These are phyloP conservation scores for Hyles euphorbiae DNA, from an alignment of 1,140 invertebrate species.

Conservation along the genomic window DNA sequence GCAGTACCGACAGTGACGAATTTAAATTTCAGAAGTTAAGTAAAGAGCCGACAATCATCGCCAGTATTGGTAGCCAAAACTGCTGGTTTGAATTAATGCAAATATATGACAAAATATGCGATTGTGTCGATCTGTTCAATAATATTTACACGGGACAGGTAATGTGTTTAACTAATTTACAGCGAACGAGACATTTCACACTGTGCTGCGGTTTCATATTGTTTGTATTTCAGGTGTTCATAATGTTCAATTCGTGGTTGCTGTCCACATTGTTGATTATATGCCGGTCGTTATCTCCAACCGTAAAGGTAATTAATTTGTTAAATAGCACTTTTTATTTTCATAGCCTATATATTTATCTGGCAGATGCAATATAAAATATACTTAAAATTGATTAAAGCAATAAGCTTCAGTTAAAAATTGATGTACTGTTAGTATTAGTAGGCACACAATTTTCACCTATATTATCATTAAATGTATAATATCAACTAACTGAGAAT, in stretches of 20 bases:
- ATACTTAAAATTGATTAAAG: no score
- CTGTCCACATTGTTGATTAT: slow-evolving; percentile 39
- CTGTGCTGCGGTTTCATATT: slow-evolving; percentile 5
- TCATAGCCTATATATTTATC: no score
- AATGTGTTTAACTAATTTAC: slow-evolving; percentile 12
- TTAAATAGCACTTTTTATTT: no score
- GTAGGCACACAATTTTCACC: no score
- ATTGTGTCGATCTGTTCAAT: slow-evolving; percentile 47
- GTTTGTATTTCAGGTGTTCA: slow-evolving; percentile 38
- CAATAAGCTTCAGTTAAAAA: no score
- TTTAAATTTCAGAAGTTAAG: slow-evolving; percentile 35
- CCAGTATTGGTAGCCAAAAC: slow-evolving; percentile 19
- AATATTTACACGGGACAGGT: slow-evolving; percentile 54
- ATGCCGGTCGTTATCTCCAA: slow-evolving; percentile 43
- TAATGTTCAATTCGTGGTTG: slow-evolving; percentile 49
- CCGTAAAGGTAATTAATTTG: slow-evolving; percentile 33
- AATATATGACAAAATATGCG: slow-evolving; percentile 57
- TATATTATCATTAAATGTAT: no score
- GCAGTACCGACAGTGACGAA: neutral
- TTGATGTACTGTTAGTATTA: no score
- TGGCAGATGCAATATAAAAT: neutral
- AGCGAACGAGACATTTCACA: slow-evolving; percentile 5
- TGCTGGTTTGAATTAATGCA: slow-evolving; percentile 62
- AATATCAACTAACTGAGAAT: no score
- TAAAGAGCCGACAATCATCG: slow-evolving; percentile 19